Percentiles rank a stretch among this genome's conserved stretches.
Conservation (phyloP, 2,888 invertebrate genomes). For the Minunthozetes semirufus region DNA sequence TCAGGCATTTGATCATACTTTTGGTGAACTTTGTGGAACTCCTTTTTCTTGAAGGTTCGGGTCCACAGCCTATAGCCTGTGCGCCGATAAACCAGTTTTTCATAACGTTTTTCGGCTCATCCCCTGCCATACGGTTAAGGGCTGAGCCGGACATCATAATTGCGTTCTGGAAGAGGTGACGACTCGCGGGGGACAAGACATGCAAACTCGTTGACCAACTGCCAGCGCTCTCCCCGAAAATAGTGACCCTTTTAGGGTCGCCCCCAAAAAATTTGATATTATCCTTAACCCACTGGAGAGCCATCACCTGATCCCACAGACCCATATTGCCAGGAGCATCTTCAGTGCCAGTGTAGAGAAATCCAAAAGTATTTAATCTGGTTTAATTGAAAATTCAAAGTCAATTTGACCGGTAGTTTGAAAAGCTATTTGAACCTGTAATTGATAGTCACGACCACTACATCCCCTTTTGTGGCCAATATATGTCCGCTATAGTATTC, state of each 20-base stretch:
- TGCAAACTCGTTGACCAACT: constrained; percentile 23
- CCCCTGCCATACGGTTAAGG: not conserved
- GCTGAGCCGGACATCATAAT: constrained; percentile 19
- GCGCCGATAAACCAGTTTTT: no score
- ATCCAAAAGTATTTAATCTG: constrained; percentile 18
- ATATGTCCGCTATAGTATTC: not conserved
- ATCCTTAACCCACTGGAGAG: constrained; percentile 31
- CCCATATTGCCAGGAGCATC: constrained; percentile 31
- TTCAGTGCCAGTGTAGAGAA: constrained; percentile 26
- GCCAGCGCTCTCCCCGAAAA: constrained; percentile 29
- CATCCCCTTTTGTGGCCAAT: constrained; percentile 8
- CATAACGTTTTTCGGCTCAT: constrained; percentile 38
- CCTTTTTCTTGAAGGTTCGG: no score
- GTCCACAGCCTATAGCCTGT: not conserved
- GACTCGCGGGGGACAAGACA: not conserved
- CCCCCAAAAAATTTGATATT: constrained; percentile 33
- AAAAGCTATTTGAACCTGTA: constrained; percentile 13
- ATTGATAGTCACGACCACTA: constrained; percentile 11
- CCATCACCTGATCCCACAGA: constrained; percentile 31
- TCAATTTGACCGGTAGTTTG: not conserved
- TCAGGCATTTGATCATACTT: no score
- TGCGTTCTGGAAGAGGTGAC: constrained; percentile 23
- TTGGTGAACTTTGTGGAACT: no score
- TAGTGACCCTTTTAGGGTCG: constrained; percentile 20
- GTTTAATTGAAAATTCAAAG: not conserved